Base-by-base conservation (phyloP, 2,797 vertebrate genomes). In the Chelidonichthys spinosus region DNA sequence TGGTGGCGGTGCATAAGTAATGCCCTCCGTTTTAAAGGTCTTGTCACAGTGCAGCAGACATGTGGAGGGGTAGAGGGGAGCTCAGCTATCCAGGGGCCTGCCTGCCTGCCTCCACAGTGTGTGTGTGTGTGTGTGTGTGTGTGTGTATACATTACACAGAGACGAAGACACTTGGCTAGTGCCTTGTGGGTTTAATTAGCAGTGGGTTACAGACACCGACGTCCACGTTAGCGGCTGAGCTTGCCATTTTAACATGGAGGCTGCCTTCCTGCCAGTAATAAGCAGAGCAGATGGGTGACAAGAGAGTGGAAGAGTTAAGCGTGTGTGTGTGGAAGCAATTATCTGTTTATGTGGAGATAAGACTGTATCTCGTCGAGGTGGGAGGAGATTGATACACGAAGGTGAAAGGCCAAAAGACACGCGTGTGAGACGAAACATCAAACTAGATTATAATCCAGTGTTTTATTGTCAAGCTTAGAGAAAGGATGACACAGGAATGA, bases 111-210 rank as follows among this genome's bases (percentile, higher is more conserved):
- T 87, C 69, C 66, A 67, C 59, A 53, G 54, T 17, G 50, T 69
- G 76, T 55, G 82, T 60, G 76, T 79, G 79, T 76, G 71, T 49
- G 62, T 55, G 15, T 35, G 32, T 40, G 72, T 49, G 79, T 52
- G 84, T 67, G 79, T 81, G 81, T 76, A 70, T 56, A 61, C 69
- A 56, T 73, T 83, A 82, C 54, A 81, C 60, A 72, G 76, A 85
- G 81, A 81, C 40, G 53, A 74, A 87, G 88, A 89, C 83, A 88
- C 87, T 87, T 67, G 85, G 82, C 78, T 79, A 88, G 84, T 90
- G 92, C 89, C 90, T 93, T 93, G 87, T 92, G 91, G 92, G 91
- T 95, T 92, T 93, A 93, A 93, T 94, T 91, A 92, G 90, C 82
- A 72, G 81, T 11, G 63, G 76, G 85, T 92, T 92, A 90, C 74